Conservation (phyloP, 2,797 vertebrate species). For the Diceros bicornis region DNA sequence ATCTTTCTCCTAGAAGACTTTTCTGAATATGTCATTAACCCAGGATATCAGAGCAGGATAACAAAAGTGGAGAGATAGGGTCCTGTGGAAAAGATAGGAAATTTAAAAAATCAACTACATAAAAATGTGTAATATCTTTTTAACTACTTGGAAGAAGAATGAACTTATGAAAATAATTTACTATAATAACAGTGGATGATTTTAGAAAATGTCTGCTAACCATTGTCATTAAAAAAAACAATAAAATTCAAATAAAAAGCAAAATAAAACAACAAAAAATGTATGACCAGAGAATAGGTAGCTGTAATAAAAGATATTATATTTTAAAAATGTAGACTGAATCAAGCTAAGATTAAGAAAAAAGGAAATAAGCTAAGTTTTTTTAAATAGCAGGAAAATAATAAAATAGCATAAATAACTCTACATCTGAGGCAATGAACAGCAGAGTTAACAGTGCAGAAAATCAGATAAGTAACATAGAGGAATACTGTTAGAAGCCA, state of each 20-base stretch:
- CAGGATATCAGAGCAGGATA: neutral
- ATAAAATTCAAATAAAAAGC: neutral
- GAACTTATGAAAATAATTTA: neutral
- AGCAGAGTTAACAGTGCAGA: neutral
- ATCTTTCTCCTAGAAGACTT: neutral
- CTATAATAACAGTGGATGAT: neutral
- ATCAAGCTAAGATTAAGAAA: neutral
- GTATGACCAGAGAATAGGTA: neutral
- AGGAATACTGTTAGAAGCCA: neutral
- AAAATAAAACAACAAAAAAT: constrained; percentile 22
- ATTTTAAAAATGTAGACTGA: neutral
- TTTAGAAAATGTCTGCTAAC: neutral
- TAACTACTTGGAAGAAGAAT: neutral
- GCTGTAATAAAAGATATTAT: neutral
- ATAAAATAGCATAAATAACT: neutral
- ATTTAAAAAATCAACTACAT: neutral
- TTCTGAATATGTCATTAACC: neutral
- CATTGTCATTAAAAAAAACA: neutral
- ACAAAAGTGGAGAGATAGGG: neutral
- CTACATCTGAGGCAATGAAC: neutral
- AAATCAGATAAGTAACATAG: neutral
- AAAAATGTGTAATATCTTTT: neutral
- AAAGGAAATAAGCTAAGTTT: neutral
- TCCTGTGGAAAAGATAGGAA: neutral
- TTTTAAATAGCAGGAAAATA: neutral